A percentile compares a stretch with the other conserved stretches of the same genome.
phyloP scores from a whole-genome alignment of 2,797 vertebrate genomes.

The Scarus forsteni region DNA sequence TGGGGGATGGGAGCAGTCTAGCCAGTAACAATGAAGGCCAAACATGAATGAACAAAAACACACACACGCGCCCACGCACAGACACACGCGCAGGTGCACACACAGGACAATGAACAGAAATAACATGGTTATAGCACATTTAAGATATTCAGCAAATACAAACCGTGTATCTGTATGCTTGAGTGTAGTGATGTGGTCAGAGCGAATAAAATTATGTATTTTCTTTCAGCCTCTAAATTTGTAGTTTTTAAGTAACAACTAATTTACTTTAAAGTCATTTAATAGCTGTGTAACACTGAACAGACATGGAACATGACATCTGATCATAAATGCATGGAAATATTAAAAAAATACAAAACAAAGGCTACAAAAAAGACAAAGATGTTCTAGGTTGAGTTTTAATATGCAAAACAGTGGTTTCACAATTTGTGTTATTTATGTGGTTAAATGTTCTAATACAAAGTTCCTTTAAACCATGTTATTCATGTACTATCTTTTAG shows the following conservation, averaged over 20 bases:
- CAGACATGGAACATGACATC: slow-evolving; percentile 73
- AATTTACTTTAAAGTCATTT: slow-evolving; percentile 9
- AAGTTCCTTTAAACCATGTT: slow-evolving; percentile 68
- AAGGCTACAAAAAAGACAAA: slow-evolving; percentile 20
- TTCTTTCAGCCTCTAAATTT: background rate
- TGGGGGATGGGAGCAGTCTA: slow-evolving; percentile 96
- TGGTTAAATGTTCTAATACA: background rate
- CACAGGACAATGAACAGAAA: slow-evolving; percentile 83
- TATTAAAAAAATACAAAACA: slow-evolving; percentile 50
- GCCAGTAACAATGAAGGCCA: slow-evolving; percentile 91
- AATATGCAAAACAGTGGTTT: background rate
- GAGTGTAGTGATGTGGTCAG: slow-evolving; percentile 11
- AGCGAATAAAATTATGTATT: slow-evolving; percentile 16
- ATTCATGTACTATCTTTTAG: slow-evolving; percentile 62
- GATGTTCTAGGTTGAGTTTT: slow-evolving; percentile 6
- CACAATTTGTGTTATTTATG: background rate
- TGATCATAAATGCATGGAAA: slow-evolving; percentile 34
- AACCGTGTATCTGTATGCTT: slow-evolving; percentile 40
- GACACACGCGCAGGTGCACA: slow-evolving; percentile 42
- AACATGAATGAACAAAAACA: slow-evolving; percentile 74
- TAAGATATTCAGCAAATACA: slow-evolving; percentile 61
- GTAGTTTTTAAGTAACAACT: background rate
- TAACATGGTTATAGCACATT: slow-evolving; percentile 83
- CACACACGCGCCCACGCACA: slow-evolving; percentile 42
- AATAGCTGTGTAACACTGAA: slow-evolving; percentile 71